Conservation (phyloP, 2,888 invertebrate genomes). For the Brachylomia viminalis region DNA sequence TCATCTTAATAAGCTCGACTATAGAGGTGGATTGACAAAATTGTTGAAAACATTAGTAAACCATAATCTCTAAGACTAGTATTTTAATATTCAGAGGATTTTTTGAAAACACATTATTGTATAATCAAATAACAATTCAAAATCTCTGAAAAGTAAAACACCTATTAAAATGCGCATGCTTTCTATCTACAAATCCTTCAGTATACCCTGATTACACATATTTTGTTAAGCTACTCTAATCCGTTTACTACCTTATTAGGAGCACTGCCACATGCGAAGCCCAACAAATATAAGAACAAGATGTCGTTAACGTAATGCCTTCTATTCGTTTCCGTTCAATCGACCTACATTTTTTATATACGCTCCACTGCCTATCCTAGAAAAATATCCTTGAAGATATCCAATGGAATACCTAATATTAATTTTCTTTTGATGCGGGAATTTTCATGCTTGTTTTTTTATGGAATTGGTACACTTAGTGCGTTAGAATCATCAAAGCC, state of each 20-base stretch:
- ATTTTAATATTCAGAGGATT: not conserved
- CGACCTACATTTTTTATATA: conserved; percentile 56
- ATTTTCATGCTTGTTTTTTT: conserved; percentile 39
- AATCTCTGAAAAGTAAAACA: conserved; percentile 18
- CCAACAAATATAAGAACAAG: conserved; percentile 71
- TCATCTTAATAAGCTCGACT: not conserved
- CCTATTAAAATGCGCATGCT: conserved; percentile 43
- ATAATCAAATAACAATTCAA: conserved; percentile 8
- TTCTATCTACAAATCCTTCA: conserved; percentile 28
- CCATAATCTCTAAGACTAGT: conserved; percentile 4
- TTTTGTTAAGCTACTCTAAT: conserved; percentile 67
- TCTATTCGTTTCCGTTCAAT: conserved; percentile 61
- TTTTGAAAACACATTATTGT: not conserved
- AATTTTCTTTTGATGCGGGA: conserved; percentile 25
- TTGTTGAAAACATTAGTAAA: no score
- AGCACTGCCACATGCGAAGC: conserved; percentile 76
- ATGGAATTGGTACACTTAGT: not conserved
- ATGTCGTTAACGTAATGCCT: conserved; percentile 62
- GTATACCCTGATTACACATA: conserved; percentile 36
- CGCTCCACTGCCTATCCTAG: conserved; percentile 43
- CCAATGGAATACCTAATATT: conserved; percentile 26
- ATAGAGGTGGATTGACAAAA: not conserved
- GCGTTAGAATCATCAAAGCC: conserved; percentile 1
- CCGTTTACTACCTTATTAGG: conserved; percentile 74
- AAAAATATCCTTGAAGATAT: conserved; percentile 32